A percentile compares a stretch with the other conserved stretches of the same genome.
Evolutionary conservation across 2,888 invertebrate species (phyloP).

Genomic region (Prosapia bicincta): DNA sequence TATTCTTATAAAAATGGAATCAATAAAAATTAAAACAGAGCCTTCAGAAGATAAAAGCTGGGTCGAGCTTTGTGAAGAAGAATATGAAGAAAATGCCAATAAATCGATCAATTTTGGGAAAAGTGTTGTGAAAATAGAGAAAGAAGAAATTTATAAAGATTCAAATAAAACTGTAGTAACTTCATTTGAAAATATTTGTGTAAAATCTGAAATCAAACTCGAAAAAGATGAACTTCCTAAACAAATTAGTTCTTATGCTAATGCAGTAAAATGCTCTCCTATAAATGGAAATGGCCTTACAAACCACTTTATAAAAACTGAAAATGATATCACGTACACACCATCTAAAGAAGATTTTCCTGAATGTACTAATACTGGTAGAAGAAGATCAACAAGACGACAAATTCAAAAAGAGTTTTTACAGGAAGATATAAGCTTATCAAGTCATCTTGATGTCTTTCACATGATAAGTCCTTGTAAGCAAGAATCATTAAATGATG

Average conservation of each 20-base stretch:
- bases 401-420: conserved; percentile 29
- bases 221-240: conserved; percentile 10
- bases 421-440: conserved; percentile 39
- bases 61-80: conserved; percentile 36
- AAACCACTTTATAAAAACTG: not conserved
- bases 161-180: not conserved
- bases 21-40: not conserved
- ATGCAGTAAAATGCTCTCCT: conserved; percentile 12
- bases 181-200: not conserved
- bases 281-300: not conserved
- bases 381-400: conserved; percentile 13
- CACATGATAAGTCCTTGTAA: conserved; percentile 37
- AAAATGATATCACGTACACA: not conserved
- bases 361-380: not conserved
- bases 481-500: conserved; percentile 5
- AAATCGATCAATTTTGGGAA: too few species aligned
- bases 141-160: not conserved
- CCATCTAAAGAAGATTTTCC: conserved; percentile 3
- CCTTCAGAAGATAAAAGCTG: conserved; percentile 34
- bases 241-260: not conserved
- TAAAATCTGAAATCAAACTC: not conserved
- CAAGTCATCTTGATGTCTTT: conserved; percentile 38
- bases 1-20: not conserved
- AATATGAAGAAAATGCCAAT: conserved; percentile 5
- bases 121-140: not conserved